Percentiles rank a stretch among this genome's conserved stretches.
Conservation (phyloP, 2,888 invertebrate genomes). For the Diploptera punctata region DNA sequence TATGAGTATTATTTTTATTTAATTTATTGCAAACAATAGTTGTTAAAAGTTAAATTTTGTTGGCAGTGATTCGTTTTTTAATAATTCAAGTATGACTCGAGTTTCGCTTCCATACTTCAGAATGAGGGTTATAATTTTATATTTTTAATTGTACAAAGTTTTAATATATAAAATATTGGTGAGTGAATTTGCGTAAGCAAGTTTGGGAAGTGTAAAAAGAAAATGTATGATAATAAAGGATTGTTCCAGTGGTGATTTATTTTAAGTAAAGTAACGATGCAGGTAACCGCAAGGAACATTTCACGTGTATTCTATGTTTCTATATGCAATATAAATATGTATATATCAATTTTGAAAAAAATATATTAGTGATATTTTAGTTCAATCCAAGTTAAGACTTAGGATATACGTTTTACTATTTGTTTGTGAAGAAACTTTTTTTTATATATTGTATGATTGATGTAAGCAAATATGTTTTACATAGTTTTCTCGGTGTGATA, state of each 20-base stretch:
- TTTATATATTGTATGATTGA: constrained; percentile 2
- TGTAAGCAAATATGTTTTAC: constrained; percentile 5
- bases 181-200: background rate
- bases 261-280: background rate
- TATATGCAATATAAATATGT: constrained; percentile 29
- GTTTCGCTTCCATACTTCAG: no score
- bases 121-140: no score
- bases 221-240: background rate
- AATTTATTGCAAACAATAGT: no score
- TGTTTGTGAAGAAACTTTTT: constrained; percentile 32
- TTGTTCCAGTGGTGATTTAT: constrained; percentile 9
- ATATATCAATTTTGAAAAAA: constrained; percentile 34
- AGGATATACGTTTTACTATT: constrained; percentile 22
- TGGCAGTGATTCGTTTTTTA: no score
- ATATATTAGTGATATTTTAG: constrained; percentile 37
- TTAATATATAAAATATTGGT: no score
- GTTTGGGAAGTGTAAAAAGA: constrained; percentile 1
- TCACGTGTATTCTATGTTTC: background rate
- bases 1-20: no score
- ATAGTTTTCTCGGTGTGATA: constrained; percentile 9
- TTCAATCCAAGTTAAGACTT: constrained; percentile 35
- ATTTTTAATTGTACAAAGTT: no score
- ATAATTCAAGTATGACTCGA: no score
- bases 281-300: constrained; percentile 9
- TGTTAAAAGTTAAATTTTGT: no score